Base-by-base conservation (phyloP, 1,140 invertebrate species). In the Octopus sinensis region DNA sequence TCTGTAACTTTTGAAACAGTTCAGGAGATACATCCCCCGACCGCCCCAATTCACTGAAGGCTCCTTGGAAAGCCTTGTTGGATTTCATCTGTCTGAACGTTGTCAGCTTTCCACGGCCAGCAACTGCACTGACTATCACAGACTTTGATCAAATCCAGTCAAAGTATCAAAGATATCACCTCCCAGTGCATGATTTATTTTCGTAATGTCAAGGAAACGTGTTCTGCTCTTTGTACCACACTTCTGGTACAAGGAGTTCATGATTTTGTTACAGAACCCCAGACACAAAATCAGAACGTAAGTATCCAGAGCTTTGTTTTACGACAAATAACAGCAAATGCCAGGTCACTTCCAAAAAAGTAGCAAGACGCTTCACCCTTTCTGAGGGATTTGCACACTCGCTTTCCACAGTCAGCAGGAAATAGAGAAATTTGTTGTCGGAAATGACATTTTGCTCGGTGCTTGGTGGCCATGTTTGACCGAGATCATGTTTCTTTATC, bases 121-220 rank as follows among this genome's bases (percentile, higher is more conserved):
- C 54, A 71, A 83, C 81, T n/a, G 76, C 75, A 83, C 79, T 83
- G 23, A 83, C 54, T 80, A 76, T 77, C 78, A 84, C 83, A 54
- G 30, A 0, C 30, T 43, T 0, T 43, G 30, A 43, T 1, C 0
- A 2, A 0, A 43, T 43, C 83, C 83, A 54, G 80, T 75, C 10
- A 84, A 68, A 17, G 78, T 80, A 52, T 30, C 54, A 83, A 80
- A 84, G 5, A 79, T 62, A 75, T 51, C 17, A 5, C 6, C 53
- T n/a, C 81, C 82, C 12, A n/a, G n/a, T n/a, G n/a, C n/a, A n/a
- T n/a, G n/a, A n/a, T n/a, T n/a, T n/a, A n/a, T n/a, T n/a, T n/a
- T n/a, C n/a, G n/a, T n/a, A 17, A 62, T 62, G 56, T 62, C 56
- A 9, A 62, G 56, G 56, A 62, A 62, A 1, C 56, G 9, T 62